Percentiles rank a stretch among this genome's conserved stretches.
These are phyloP conservation scores for Stenichneumon culpator DNA, from an alignment of 2,888 invertebrate species.

Conservation along the genomic window DNA sequence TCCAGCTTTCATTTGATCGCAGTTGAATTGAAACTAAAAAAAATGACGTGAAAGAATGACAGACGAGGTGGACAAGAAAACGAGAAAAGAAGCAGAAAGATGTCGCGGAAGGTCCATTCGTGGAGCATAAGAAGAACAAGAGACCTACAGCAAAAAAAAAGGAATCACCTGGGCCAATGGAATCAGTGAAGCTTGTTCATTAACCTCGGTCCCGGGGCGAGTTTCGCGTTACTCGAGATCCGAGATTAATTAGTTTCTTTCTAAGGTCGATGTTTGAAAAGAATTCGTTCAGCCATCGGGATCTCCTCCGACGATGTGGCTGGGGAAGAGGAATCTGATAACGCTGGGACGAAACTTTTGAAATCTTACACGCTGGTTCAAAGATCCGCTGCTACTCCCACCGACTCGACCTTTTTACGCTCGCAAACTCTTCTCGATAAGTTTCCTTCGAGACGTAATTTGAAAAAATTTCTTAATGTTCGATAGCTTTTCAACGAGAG, in stretches of 20 bases:
- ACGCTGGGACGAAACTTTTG: slow-evolving; percentile 32
- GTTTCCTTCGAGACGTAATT: slow-evolving; percentile 20
- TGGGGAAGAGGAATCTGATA: slow-evolving; percentile 29
- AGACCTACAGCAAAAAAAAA: not conserved
- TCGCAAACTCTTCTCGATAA: slow-evolving; percentile 7
- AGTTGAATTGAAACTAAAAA: slow-evolving; percentile 10
- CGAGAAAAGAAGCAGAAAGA: slow-evolving; percentile 1
- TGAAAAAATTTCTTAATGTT: slow-evolving; percentile 19
- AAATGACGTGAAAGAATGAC: not conserved
- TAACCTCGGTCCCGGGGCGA: slow-evolving; percentile 2
- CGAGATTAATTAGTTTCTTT: slow-evolving; percentile 54
- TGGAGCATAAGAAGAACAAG: not conserved
- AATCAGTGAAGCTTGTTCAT: slow-evolving; percentile 34
- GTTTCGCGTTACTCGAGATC: slow-evolving; percentile 22
- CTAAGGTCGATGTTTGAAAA: slow-evolving; percentile 33
- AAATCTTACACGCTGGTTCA: slow-evolving; percentile 16
- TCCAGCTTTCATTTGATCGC: slow-evolving; percentile 27
- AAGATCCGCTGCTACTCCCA: slow-evolving; percentile 1
- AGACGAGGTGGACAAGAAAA: slow-evolving; percentile 22
- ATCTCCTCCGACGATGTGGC: not conserved
- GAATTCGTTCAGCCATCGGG: slow-evolving; percentile 34
- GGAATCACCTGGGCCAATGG: slow-evolving; percentile 30
- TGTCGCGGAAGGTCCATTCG: not conserved
- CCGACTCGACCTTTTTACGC: not conserved
- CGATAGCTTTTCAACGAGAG: not conserved